A percentile compares a stretch with the other conserved stretches of the same genome.
phyloP scores from a whole-genome alignment of 1,140 invertebrate species.

The Caenorhabditis tropicalis region DNA sequence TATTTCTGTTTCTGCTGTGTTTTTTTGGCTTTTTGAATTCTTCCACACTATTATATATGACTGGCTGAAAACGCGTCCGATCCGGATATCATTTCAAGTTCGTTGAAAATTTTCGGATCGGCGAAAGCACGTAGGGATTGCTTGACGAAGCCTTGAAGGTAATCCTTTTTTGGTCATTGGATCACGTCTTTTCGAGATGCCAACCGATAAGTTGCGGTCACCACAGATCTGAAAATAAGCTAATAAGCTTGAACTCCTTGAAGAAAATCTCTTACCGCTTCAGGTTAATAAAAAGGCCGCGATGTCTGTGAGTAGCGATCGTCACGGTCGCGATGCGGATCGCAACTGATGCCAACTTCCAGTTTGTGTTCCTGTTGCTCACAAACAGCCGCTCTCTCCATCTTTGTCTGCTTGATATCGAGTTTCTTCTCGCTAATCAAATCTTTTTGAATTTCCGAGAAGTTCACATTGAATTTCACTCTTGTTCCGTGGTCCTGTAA shows the following conservation, averaged over 20 bases:
- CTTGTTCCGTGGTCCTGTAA: conserved; percentile 49
- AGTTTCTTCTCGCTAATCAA: background rate
- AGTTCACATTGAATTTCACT: conserved; percentile 50
- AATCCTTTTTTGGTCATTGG: conserved; percentile 75
- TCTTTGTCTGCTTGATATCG: background rate
- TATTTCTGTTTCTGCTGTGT: too few relatives aligned
- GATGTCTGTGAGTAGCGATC: background rate
- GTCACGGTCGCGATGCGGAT: background rate
- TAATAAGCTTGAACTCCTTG: too few relatives aligned
- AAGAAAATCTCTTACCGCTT: too few relatives aligned
- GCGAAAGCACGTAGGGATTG: conserved; percentile 90
- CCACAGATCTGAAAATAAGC: background rate
- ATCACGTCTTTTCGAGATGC: background rate
- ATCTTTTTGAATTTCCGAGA: background rate
- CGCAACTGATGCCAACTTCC: background rate
- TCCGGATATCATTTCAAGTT: conserved; percentile 89
- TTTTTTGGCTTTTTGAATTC: too few relatives aligned
- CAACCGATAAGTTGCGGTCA: background rate
- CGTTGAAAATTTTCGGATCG: conserved; percentile 94
- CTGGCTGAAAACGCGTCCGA: conserved; percentile 89
- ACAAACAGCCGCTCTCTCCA: background rate
- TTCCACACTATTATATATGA: too few relatives aligned
- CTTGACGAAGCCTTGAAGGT: conserved; percentile 75
- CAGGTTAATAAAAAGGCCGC: background rate
- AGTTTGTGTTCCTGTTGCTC: too few relatives aligned